A percentile compares a stretch with the other conserved stretches of the same genome.
These are phyloP conservation scores for Calypte anna DNA, from an alignment of 2,113 vertebrate species.

Conservation along the genomic window DNA sequence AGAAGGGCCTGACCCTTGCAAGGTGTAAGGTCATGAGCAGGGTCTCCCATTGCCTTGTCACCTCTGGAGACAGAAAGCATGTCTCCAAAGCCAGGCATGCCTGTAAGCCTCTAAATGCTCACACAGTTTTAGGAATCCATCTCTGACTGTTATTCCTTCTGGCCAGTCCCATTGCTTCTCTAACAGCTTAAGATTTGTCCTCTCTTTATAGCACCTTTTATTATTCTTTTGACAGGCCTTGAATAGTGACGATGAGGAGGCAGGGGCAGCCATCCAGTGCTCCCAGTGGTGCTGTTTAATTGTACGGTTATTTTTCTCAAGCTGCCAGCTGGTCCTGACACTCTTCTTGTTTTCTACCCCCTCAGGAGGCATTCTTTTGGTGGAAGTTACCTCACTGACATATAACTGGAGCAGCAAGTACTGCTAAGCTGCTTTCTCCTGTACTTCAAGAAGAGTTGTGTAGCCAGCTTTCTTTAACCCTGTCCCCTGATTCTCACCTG, in stretches of 20 bases:
- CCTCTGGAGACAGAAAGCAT: conserved; percentile 26
- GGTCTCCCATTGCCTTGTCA: not conserved
- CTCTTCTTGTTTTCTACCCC: conserved; percentile 32
- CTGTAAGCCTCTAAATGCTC: not conserved
- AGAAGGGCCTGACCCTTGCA: not conserved
- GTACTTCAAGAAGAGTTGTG: not conserved
- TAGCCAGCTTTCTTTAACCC: not conserved
- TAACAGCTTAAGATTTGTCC: conserved; percentile 29
- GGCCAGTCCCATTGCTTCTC: not conserved
- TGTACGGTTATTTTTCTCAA: conserved; percentile 43
- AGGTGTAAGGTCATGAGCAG: not conserved
- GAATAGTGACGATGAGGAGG: conserved; percentile 48
- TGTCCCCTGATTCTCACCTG: not conserved
- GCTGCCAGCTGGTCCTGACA: conserved; percentile 64
- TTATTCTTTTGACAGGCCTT: conserved; percentile 52
- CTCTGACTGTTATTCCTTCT: not conserved
- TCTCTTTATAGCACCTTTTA: conserved; percentile 57
- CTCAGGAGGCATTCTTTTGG: conserved; percentile 50
- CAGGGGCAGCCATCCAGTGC: not conserved
- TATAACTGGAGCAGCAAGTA: conserved; percentile 22
- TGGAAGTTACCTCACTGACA: conserved; percentile 31
- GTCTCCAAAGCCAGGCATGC: not conserved
- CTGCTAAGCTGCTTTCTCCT: not conserved
- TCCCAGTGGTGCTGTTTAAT: conserved; percentile 57
- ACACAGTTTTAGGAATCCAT: not conserved